These are phyloP conservation scores for Pheosia tremula DNA, from an alignment of 2,888 invertebrate genomes.

Conservation along the genomic window DNA sequence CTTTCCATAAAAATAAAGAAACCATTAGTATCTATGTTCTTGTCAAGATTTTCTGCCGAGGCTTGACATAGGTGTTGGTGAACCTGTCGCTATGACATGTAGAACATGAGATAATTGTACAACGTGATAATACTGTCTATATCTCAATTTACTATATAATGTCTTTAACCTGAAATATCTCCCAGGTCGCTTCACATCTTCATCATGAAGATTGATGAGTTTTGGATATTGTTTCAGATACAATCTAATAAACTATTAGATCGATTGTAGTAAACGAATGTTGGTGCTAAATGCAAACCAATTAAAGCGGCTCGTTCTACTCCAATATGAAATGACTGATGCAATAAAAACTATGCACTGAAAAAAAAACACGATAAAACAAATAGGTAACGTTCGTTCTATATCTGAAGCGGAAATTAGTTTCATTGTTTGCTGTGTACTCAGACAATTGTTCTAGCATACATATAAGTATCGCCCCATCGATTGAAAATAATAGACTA, in stretches of 20 bases:
- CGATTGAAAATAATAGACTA: conserved; percentile 20
- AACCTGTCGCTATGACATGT: background rate
- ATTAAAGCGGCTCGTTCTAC: background rate
- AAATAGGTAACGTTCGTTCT: background rate
- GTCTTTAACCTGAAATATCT: background rate
- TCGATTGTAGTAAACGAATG: no score
- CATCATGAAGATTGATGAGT: background rate
- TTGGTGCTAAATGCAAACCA: background rate
- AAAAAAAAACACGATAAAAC: background rate
- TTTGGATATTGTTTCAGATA: background rate
- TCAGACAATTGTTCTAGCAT: conserved; percentile 23
- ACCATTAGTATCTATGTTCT: background rate
- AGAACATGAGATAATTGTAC: background rate
- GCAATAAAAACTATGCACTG: background rate
- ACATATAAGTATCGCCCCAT: conserved; percentile 23
- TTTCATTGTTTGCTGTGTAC: conserved; percentile 46
- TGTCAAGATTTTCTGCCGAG: background rate
- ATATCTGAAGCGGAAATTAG: conserved; percentile 48
- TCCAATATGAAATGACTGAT: background rate
- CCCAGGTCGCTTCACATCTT: background rate
- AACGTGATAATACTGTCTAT: background rate
- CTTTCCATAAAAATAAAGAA: background rate
- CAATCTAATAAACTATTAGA: no score
- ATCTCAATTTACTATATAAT: background rate
- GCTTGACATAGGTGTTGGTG: background rate